A percentile compares a stretch with the other conserved stretches of the same genome.
Conservation (phyloP, 1,140 invertebrate genomes). For the Drosophila teissieri region DNA sequence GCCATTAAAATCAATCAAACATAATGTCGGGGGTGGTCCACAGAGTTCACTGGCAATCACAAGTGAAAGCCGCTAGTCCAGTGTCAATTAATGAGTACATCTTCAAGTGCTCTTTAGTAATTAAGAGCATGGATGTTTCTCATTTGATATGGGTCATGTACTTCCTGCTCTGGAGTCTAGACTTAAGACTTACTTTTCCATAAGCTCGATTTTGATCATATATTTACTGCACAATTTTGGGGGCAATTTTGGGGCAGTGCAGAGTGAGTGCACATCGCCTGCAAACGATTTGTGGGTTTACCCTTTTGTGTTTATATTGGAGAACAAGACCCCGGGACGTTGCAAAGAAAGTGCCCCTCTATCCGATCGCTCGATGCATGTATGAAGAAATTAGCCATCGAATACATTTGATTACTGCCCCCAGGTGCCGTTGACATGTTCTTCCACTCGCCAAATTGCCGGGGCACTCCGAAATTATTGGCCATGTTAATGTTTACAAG, state of each 20-base stretch:
- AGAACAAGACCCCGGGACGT: constrained; percentile 3
- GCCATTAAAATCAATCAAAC: constrained; percentile 81
- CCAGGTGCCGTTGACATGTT: constrained; percentile 70
- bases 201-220: not conserved
- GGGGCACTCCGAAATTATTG: constrained; percentile 63
- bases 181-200: not conserved
- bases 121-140: not conserved
- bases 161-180: too few species aligned
- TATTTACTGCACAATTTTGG: constrained; percentile 9
- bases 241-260: constrained; percentile 25
- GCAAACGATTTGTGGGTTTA: constrained; percentile 77
- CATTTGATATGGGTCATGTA: too few species aligned
- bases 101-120: not conserved
- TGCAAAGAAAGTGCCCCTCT: constrained; percentile 64
- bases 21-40: constrained; percentile 25
- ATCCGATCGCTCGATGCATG: constrained; percentile 20
- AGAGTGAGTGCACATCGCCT: constrained; percentile 52
- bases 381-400: constrained; percentile 71
- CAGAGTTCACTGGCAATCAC: constrained; percentile 30
- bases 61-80: constrained; percentile 30
- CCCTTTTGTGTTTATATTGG: constrained; percentile 37
- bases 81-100: constrained; percentile 21
- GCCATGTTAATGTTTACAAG: constrained; percentile 80
- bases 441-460: constrained; percentile 53
- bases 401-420: constrained; percentile 61